Base-by-base conservation (phyloP, 2,797 vertebrate genomes). In the Astyanax mexicanus region DNA sequence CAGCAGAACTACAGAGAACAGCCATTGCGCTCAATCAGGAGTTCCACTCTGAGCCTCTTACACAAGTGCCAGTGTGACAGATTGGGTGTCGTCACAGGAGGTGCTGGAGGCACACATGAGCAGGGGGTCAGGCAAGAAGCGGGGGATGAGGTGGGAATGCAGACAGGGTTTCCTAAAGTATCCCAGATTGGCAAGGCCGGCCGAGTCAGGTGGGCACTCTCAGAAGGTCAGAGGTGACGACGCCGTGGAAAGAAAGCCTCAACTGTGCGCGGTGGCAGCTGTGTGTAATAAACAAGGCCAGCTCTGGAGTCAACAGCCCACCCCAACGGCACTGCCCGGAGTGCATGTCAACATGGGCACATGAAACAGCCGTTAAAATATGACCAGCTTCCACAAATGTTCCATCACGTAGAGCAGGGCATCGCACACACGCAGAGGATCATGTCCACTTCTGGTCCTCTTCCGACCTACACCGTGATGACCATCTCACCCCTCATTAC, bases 21-120 rank as follows among this genome's bases (percentile, higher is more conserved):
- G 64, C 66, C 62, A 77, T 74, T 78, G 72, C 55, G 55, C 77
- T 72, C 70, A 78, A 78, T 77, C 79, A 78, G 70, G 66, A 79
- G 62, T 58, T 40, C 67, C 65, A 58, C 47, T 64, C 69, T 84
- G 83, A 88, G 87, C 84, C 83, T 89, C 86, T 90, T 85, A 87
- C 85, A 83, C 85, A 88, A 89, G 86, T 74, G 54, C 29, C 15
- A 69, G 42, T 32, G 70, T 83, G 75, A 80, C 72, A n/a, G 83
- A 90, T 90, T 87, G 88, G 71, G 77, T 88, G 86, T 86, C 74
- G 69, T 90, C 90, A 91, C 64, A 54, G 64, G 49, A 64, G 75
- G 69, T 44, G 61, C 61, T 55, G 45, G 69, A 47, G 71, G 74
- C 78, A 81, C 55, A 49, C 72, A 78, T 61, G 49, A 19, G 54